Evolutionary conservation across 2,888 invertebrate species (phyloP).

Genomic region (Argyra leucocephala): DNA sequence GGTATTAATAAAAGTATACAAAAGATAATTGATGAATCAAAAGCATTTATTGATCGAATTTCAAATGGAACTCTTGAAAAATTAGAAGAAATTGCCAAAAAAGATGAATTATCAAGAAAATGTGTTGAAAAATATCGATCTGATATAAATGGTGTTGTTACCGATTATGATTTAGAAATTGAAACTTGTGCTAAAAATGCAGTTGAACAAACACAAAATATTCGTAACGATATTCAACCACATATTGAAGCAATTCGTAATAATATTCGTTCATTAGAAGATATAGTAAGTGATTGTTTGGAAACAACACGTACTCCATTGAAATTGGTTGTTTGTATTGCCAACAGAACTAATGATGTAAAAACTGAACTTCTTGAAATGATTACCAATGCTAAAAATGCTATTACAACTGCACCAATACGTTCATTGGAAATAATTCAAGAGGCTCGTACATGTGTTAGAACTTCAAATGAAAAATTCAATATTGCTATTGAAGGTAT

Average conservation of each 20-base stretch:
- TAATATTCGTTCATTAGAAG: neutral
- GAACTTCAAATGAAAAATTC: neutral
- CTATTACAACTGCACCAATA: neutral
- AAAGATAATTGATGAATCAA: neutral
- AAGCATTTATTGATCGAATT: neutral
- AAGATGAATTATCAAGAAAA: neutral
- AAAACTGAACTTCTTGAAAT: neutral
- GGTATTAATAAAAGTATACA: neutral
- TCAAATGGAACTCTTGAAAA: neutral
- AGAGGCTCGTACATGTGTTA: neutral
- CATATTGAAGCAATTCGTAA: conserved; percentile 2
- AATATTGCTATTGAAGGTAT: neutral
- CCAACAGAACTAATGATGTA: neutral
- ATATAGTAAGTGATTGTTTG: neutral
- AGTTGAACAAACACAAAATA: neutral
- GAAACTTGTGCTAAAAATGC: conserved; percentile 1
- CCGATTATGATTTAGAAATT: neutral
- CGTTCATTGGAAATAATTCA: neutral
- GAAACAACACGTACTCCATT: neutral
- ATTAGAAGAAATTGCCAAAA: conserved; percentile 9
- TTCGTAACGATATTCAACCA: neutral
- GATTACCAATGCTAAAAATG: neutral
- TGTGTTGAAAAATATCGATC: conserved; percentile 10
- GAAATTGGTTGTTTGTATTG: neutral
- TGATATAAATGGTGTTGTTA: neutral